A percentile compares a stretch with the other conserved stretches of the same genome.
Conservation (phyloP, 2,888 invertebrate genomes). For the Morpho deidamia region DNA sequence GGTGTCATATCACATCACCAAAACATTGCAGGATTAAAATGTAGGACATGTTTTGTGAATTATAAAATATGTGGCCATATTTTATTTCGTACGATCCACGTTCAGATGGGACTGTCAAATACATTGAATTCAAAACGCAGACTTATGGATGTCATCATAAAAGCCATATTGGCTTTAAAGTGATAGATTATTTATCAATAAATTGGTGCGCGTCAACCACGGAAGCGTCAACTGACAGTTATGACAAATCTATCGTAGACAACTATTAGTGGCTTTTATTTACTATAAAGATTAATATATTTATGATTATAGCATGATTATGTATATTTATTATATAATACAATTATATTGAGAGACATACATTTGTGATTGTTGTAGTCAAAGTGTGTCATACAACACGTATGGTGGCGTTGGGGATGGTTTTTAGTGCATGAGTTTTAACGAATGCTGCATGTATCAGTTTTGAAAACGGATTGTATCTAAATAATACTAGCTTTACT, state of each 20-base stretch:
- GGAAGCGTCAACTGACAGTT: conserved; percentile 9
- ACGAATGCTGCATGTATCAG: no score
- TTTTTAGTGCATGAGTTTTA: no score
- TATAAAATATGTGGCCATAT: conserved; percentile 6
- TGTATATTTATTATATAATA: no score
- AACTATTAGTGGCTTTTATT: conserved; percentile 4
- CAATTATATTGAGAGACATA: no score
- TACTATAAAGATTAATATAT: neutral
- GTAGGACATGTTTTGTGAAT: conserved; percentile 4
- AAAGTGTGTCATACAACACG: no score
- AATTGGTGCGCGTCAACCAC: conserved; percentile 6
- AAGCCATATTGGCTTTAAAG: neutral
- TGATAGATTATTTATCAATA: conserved; percentile 7
- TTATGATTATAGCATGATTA: neutral
- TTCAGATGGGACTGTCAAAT: neutral
- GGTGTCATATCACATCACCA: neutral
- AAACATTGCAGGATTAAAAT: conserved; percentile 4
- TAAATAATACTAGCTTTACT: no score
- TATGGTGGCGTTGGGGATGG: no score
- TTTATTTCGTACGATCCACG: conserved; percentile 1
- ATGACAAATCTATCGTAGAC: conserved; percentile 6
- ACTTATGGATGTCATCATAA: neutral
- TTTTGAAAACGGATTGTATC: no score
- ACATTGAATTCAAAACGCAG: neutral
- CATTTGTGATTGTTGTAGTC: no score